These are phyloP conservation scores for Dicyrtoma fusca DNA, from an alignment of 2,888 invertebrate genomes.

Conservation along the genomic window DNA sequence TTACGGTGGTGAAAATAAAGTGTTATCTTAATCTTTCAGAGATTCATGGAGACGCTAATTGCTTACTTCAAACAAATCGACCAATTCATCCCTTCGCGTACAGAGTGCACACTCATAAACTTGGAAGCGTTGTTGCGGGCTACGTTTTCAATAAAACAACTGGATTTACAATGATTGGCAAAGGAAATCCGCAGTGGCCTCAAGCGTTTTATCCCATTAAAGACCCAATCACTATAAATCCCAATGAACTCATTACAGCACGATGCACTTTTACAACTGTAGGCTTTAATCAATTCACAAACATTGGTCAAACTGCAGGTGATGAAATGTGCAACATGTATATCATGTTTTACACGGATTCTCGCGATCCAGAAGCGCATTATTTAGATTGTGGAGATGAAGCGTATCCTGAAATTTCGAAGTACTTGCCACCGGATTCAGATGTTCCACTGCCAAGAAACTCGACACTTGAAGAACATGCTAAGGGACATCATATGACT, in stretches of 20 bases:
- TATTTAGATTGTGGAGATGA: constrained; percentile 54
- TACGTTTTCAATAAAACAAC: constrained; percentile 58
- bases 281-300: constrained; percentile 59
- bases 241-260: constrained; percentile 62
- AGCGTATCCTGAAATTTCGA: constrained; percentile 55
- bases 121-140: constrained; percentile 62
- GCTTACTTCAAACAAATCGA: constrained; percentile 59
- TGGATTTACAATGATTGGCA: constrained; percentile 49
- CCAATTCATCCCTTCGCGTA: constrained; percentile 64
- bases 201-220: constrained; percentile 66
- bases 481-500: constrained; percentile 48
- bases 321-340: constrained; percentile 65
- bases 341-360: constrained; percentile 62
- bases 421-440: constrained; percentile 59
- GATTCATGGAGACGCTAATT: constrained; percentile 63
- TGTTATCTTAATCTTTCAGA: constrained; percentile 57
- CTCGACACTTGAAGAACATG: constrained; percentile 61
- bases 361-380: constrained; percentile 53
- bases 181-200: constrained; percentile 68
- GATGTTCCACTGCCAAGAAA: constrained; percentile 62
- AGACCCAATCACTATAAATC: constrained; percentile 59
- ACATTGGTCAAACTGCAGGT: constrained; percentile 60
- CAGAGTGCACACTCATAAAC: constrained; percentile 65
- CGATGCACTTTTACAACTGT: constrained; percentile 65
- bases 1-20: too few relatives aligned